phyloP scores from a whole-genome alignment of 2,113 vertebrate genomes.

The Corydoras maculifer region DNA sequence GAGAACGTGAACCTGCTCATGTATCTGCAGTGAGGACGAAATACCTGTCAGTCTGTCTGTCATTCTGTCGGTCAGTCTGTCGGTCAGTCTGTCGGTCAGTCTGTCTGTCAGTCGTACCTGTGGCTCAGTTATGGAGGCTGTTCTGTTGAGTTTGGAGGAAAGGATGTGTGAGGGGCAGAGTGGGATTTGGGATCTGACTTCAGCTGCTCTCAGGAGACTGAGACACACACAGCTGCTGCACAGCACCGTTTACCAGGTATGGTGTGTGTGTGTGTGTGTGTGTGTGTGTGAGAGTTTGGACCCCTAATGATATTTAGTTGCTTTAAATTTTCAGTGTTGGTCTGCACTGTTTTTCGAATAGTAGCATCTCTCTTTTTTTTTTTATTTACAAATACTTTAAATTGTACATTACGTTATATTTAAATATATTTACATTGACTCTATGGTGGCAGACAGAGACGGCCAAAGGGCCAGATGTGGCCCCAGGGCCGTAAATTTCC shows the following conservation, averaged over 20 bases:
- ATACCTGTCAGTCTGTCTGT: too few species aligned
- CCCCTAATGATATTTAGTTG: too few species aligned
- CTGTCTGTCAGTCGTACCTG: background rate
- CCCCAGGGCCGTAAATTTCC: too few species aligned
- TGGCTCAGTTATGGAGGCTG: conserved; percentile 37
- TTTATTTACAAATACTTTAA: too few species aligned
- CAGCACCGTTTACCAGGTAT: conserved; percentile 39
- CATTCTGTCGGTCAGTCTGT: too few species aligned
- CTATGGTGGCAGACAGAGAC: too few species aligned
- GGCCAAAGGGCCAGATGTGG: too few species aligned
- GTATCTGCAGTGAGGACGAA: conserved; percentile 25
- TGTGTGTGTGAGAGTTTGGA: background rate
- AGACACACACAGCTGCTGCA: conserved; percentile 35
- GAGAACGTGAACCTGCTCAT: conserved; percentile 20
- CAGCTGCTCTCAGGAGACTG: conserved; percentile 37
- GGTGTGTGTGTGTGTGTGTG: conserved; percentile 8
- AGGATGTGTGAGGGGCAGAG: conserved; percentile 38
- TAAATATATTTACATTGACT: too few species aligned
- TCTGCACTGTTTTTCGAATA: too few species aligned
- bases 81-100: too few species aligned
- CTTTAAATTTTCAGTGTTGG: background rate
- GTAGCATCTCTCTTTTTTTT: too few species aligned
- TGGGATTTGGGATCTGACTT: conserved; percentile 41
- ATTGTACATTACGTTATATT: too few species aligned
- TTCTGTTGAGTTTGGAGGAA: conserved; percentile 41